These are phyloP conservation scores for Zoroaster sp. DNA, from an alignment of 53 echinoderm and acorn worm species.

Conservation along the genomic window DNA sequence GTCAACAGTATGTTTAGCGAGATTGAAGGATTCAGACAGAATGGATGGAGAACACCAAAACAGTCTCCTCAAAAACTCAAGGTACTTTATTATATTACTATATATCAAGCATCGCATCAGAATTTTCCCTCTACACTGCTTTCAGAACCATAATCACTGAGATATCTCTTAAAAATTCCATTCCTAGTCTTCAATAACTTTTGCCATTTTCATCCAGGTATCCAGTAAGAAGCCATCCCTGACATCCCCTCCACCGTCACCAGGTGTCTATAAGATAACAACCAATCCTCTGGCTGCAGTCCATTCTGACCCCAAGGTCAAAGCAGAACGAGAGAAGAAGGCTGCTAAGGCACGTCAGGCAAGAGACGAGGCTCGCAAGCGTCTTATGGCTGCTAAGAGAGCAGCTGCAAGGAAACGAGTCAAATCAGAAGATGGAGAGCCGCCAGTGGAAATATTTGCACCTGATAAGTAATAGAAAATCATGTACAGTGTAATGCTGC, in stretches of 20 bases:
- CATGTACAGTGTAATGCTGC: no score
- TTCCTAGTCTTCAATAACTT: background rate
- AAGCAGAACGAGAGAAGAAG: constrained; percentile 58
- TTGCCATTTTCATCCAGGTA: background rate
- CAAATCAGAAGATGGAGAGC: constrained; percentile 29
- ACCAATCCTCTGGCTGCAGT: constrained; percentile 2
- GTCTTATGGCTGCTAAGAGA: constrained; percentile 76
- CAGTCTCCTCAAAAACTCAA: constrained; percentile 49
- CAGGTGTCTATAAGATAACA: constrained; percentile 30
- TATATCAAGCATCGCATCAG: no score
- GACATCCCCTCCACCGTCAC: constrained; percentile 48
- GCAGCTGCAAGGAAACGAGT: constrained; percentile 62
- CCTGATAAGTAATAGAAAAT: constrained; percentile 39
- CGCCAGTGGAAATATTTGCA: constrained; percentile 54
- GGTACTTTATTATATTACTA: no score
- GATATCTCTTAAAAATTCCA: no score
- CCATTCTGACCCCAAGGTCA: constrained; percentile 51
- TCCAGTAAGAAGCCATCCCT: background rate
- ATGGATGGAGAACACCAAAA: constrained; percentile 83
- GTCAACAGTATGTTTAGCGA: constrained; percentile 89
- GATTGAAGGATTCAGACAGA: constrained; percentile 78
- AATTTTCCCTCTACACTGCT: no score
- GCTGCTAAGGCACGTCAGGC: constrained; percentile 73
- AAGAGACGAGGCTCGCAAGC: constrained; percentile 72
- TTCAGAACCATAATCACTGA: no score